Conservation (phyloP, 2,888 invertebrate species). For the Hemaris fuciformis region DNA sequence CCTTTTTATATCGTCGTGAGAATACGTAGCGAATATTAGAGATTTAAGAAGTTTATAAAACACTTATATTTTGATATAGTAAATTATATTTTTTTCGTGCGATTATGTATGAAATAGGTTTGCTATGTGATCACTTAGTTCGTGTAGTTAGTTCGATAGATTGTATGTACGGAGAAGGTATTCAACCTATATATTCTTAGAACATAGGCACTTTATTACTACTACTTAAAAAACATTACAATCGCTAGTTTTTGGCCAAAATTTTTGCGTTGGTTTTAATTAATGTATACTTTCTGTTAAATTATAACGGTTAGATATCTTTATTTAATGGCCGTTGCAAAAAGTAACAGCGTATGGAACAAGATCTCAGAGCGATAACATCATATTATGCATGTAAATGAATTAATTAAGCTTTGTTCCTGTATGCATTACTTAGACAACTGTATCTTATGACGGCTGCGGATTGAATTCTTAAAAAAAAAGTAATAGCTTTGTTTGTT, state of each 20-base stretch:
- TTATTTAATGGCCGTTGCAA: not conserved
- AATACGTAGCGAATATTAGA: not conserved
- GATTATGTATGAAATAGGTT: not conserved
- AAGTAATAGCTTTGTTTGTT: too few species aligned
- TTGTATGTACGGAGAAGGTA: not conserved
- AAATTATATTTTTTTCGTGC: conserved; percentile 4
- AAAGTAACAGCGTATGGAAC: not conserved
- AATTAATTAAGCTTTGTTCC: not conserved
- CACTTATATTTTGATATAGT: conserved; percentile 10
- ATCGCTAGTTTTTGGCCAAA: not conserved
- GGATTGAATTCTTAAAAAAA: not conserved
- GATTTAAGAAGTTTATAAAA: conserved; percentile 1
- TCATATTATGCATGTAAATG: not conserved
- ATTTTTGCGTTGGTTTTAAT: too few species aligned
- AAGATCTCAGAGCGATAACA: not conserved
- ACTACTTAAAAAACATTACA: not conserved
- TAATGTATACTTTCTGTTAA: not conserved
- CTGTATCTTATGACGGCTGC: not conserved
- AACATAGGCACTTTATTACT: not conserved
- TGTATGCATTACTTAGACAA: not conserved
- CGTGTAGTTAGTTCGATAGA: not conserved
- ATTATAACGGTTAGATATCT: not conserved
- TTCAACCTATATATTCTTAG: not conserved
- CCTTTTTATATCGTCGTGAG: conserved; percentile 3
- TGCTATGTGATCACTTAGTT: not conserved